Conservation (phyloP, 2,113 vertebrate genomes). For the Phaethon lepturus region DNA sequence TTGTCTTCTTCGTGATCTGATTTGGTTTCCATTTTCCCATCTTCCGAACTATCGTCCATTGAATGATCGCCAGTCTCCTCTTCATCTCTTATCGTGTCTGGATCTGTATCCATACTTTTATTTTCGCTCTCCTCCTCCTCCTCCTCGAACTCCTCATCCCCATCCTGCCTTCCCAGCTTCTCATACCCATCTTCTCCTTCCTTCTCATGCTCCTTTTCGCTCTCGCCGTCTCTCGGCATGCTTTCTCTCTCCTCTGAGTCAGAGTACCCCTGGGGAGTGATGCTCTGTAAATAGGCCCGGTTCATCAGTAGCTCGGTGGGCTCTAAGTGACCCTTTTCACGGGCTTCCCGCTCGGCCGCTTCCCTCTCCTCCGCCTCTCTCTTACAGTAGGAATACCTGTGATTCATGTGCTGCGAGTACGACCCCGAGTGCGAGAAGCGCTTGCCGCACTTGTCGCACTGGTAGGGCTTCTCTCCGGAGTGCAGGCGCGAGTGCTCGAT, state of each 20-base stretch:
- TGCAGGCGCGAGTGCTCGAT: slow-evolving; percentile 98
- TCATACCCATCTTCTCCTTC: slow-evolving; percentile 90
- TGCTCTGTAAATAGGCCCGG: slow-evolving; percentile 95
- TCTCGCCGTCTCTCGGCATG: slow-evolving; percentile 90
- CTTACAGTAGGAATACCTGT: slow-evolving; percentile 99
- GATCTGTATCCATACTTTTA: slow-evolving; percentile 99
- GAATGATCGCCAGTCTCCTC: slow-evolving; percentile 97
- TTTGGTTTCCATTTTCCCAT: slow-evolving; percentile 99
- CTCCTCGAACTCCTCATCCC: slow-evolving; percentile 94
- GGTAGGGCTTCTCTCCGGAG: slow-evolving; percentile 98
- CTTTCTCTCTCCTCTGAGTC: slow-evolving; percentile 94
- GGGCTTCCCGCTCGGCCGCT: slow-evolving; percentile 94
- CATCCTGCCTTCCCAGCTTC: slow-evolving; percentile 89
- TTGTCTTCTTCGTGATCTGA: slow-evolving; percentile 97
- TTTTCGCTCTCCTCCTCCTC: slow-evolving; percentile 96
- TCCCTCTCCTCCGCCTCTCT: slow-evolving; percentile 97
- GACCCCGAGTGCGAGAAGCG: slow-evolving; percentile 99
- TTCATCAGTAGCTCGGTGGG: slow-evolving; percentile 97
- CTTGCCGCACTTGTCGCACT: slow-evolving; percentile 99
- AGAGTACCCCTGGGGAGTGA: slow-evolving; percentile 93
- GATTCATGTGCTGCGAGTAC: slow-evolving; percentile 99
- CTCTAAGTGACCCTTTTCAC: slow-evolving; percentile 95
- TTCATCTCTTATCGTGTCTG: slow-evolving; percentile 96
- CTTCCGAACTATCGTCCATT: slow-evolving; percentile 99
- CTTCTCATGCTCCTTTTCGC: slow-evolving; percentile 90